phyloP scores from a whole-genome alignment of 2,113 vertebrate species.

The Serilophus lunatus region DNA sequence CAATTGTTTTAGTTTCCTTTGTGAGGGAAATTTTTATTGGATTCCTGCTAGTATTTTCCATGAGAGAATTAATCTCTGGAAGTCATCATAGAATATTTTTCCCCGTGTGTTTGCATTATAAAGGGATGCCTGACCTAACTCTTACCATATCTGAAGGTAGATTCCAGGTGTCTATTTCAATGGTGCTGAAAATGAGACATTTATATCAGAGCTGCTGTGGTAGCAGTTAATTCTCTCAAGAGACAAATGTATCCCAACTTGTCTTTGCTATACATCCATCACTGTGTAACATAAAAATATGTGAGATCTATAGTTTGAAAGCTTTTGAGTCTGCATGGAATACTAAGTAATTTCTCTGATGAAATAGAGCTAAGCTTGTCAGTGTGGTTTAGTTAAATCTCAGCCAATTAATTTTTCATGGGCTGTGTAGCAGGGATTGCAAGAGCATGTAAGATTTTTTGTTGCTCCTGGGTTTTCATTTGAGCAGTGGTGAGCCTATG shows the following conservation, averaged over 20 bases:
- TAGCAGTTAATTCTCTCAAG: background rate
- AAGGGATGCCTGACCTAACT: background rate
- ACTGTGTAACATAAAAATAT: background rate
- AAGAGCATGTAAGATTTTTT: background rate
- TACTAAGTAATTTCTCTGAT: background rate
- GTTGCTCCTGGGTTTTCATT: background rate
- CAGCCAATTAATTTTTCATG: conserved; percentile 42
- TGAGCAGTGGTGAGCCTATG: background rate
- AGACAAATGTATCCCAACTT: background rate
- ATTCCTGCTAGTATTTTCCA: background rate
- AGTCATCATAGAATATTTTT: background rate
- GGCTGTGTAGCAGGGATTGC: background rate
- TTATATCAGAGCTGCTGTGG: background rate
- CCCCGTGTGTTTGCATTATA: background rate
- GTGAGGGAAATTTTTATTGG: background rate
- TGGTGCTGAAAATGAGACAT: background rate
- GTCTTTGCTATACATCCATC: background rate
- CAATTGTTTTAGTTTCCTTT: background rate
- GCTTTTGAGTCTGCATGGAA: background rate
- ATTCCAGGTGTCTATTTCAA: background rate
- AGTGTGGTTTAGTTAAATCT: background rate
- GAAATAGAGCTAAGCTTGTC: background rate
- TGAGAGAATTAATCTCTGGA: background rate
- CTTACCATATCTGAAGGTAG: background rate
- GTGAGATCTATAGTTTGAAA: background rate